Base-by-base conservation (phyloP, 2,797 vertebrate genomes). In the Hyperoplus immaculatus region DNA sequence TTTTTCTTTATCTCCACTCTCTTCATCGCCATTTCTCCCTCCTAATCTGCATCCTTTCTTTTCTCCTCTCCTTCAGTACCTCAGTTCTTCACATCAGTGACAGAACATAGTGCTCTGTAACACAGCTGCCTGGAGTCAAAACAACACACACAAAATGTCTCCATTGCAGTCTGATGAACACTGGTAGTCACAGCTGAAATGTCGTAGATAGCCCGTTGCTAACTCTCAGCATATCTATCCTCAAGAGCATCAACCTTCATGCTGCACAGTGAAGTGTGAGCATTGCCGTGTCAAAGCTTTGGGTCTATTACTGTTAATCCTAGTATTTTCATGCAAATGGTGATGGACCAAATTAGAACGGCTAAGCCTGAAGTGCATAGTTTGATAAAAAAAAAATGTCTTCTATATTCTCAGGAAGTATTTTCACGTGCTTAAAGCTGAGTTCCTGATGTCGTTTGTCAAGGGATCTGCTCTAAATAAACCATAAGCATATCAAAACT, bases 121-220 rank as follows among this genome's bases (percentile, higher is more conserved):
- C 71, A 51, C 58, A 59, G 59, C 42, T 1, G 39, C 77, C 81
- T 78, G 9, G 5, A 82, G 84, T 81, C 80, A 84, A 70, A 91
- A 80, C 77, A 88, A 75, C 77, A 65, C 72, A 65, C 56, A 59
- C 53, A 51, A 74, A 78, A 71, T 50, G 43, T 85, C 64, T 74
- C 36, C 0, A 47, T 75, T 59, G 62, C 75, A 56, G 14, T 58
- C 49, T 68, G 78, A 80, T 79, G 54, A 63, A 55, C 57, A 6
- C 69, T 36, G 75, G 82, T 68, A 39, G 77, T 87, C 75, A 62
- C 57, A 72, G 78, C 42, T 80, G 70, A 89, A 88, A 86, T 77
- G 78, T 87, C 81, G 78, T 45, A 0, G 16, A n/a, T 3, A 50
- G 72, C 50, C 64, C 18, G 70, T 66, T 61, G 61, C 57, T 69